phyloP scores from a whole-genome alignment of 1,140 invertebrate species.

The Pararge aegeria region DNA sequence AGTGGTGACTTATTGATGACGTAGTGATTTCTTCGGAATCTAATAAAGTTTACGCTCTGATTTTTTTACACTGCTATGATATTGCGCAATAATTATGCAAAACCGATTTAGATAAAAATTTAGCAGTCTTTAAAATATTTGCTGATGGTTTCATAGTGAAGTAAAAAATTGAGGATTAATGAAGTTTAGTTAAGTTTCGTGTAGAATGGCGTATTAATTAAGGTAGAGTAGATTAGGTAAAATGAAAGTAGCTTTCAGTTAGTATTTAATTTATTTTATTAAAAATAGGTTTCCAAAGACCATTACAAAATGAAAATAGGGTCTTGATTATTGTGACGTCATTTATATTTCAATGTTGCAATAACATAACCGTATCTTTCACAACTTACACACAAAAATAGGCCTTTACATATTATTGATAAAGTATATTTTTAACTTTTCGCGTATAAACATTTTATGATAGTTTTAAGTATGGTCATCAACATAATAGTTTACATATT shows the following conservation, averaged over 20 bases:
- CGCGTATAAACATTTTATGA: conserved; percentile 9
- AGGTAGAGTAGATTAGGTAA: background rate
- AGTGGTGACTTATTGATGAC: no score
- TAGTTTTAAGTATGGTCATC: conserved; percentile 1
- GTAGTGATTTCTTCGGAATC: no score
- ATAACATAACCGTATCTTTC: conserved; percentile 29
- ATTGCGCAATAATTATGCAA: no score
- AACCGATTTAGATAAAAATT: no score
- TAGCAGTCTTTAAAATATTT: no score
- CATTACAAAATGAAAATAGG: conserved; percentile 69
- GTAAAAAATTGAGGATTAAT: no score
- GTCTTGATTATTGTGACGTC: conserved; percentile 39
- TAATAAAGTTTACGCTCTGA: no score
- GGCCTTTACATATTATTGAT: conserved; percentile 29
- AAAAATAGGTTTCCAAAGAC: conserved; percentile 74
- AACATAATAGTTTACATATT: background rate
- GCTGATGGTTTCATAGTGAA: no score
- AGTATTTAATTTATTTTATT: conserved; percentile 72
- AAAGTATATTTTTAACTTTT: conserved; percentile 15
- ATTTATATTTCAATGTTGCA: conserved; percentile 30
- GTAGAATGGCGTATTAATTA: background rate
- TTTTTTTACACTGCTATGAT: no score
- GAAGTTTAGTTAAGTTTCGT: no score
- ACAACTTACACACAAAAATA: conserved; percentile 51
- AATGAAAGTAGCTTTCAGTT: conserved; percentile 6